Conservation (phyloP, 2,888 invertebrate species). For the Drosophila prolongata region DNA sequence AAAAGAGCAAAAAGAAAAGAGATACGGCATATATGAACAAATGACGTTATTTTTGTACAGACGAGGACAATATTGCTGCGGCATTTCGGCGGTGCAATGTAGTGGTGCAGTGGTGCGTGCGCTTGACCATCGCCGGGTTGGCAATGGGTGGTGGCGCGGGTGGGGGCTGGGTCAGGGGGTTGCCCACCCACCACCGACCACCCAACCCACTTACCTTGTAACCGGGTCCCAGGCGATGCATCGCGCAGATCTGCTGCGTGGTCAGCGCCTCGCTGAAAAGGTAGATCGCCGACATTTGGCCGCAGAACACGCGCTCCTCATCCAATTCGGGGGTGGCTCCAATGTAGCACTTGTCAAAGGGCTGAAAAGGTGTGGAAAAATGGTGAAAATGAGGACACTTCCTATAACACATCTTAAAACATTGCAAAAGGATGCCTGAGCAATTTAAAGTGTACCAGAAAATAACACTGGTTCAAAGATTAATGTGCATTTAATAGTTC, state of each 20-base stretch:
- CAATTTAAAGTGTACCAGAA: too few species aligned
- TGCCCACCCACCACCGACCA: too few species aligned
- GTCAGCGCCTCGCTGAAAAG: conserved; percentile 98
- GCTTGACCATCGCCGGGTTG: conserved; percentile 8
- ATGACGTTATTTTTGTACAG: conserved; percentile 35
- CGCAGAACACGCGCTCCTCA: conserved; percentile 98
- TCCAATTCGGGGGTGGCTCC: conserved; percentile 98
- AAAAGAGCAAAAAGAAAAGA: conserved; percentile 46
- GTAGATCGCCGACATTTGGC: conserved; percentile 99
- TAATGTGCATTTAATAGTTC: too few species aligned
- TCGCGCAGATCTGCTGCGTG: conserved; percentile 98
- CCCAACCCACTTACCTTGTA: conserved; percentile 92
- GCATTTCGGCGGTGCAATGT: conserved; percentile 34
- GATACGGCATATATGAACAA: conserved; percentile 22
- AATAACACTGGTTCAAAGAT: too few species aligned
- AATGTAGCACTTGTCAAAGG: conserved; percentile 99
- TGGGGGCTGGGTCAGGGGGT: too few species aligned
- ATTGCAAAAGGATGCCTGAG: too few species aligned
- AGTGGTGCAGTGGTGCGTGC: conserved; percentile 37
- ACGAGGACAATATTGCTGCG: conserved; percentile 22
- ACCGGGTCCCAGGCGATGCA: conserved; percentile 98
- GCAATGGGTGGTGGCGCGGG: not conserved
- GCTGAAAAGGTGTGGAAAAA: conserved; percentile 84
- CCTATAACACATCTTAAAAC: too few species aligned
- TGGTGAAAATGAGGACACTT: too few species aligned